Evolutionary conservation across 2,888 invertebrate species (phyloP).

Genomic region (Neoaliturus tenellus): DNA sequence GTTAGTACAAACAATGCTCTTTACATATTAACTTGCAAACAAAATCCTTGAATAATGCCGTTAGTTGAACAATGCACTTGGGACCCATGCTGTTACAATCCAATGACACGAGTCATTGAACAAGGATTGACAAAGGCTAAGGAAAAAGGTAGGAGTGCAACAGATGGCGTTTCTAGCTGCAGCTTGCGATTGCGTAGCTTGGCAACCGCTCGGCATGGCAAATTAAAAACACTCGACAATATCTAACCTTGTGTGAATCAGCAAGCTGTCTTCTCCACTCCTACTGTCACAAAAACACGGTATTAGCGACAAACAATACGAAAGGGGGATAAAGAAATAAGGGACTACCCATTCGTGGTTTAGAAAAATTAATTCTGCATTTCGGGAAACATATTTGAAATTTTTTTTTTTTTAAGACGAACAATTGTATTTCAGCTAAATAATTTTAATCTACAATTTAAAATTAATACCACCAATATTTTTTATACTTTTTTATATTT

Average conservation of each 20-base stretch:
- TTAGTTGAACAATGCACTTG: background rate
- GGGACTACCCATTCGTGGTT: background rate
- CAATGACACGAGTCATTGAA: background rate
- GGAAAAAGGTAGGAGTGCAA: background rate
- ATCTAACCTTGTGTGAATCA: background rate
- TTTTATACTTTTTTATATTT: too few species aligned
- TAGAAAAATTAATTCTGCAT: background rate
- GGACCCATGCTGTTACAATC: background rate
- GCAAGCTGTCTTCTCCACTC: constrained; percentile 1
- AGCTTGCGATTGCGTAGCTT: background rate
- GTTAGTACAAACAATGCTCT: too few species aligned
- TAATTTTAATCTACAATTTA: too few species aligned
- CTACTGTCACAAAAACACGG: constrained; percentile 19
- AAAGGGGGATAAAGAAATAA: background rate
- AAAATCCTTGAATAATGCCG: too few species aligned
- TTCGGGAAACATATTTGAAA: too few species aligned
- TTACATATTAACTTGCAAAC: too few species aligned
- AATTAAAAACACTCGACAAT: background rate
- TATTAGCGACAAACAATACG: background rate
- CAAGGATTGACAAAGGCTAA: background rate
- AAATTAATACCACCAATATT: too few species aligned
- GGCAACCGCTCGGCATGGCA: background rate
- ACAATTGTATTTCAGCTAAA: too few species aligned
- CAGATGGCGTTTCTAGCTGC: background rate
- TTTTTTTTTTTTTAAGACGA: too few species aligned